Evolutionary conservation across 1,140 invertebrate genomes (phyloP).

Genomic region (Neoseiulus cucumeris): DNA sequence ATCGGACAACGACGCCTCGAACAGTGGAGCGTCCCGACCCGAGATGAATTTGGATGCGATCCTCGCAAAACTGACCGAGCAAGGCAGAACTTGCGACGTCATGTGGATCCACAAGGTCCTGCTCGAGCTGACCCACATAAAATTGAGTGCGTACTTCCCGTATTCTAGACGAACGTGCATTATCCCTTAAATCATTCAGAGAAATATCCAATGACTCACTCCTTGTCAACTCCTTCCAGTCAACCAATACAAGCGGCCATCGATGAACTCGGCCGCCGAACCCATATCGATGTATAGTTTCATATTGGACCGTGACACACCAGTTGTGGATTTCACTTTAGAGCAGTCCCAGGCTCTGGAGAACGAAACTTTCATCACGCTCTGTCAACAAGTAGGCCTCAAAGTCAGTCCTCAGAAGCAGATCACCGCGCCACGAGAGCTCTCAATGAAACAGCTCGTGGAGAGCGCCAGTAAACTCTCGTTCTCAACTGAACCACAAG

Average conservation of each 20-base stretch:
- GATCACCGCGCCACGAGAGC: neutral
- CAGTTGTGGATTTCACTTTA: neutral
- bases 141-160: neutral
- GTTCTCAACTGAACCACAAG: neutral
- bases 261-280: neutral
- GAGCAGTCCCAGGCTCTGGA: neutral
- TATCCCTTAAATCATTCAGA: no score
- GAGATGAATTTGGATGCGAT: neutral
- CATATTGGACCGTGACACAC: neutral
- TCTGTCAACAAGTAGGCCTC: neutral
- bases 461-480: neutral
- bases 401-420: neutral
- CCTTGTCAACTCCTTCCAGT: neutral
- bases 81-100: neutral
- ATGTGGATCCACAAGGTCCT: neutral
- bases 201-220: no score
- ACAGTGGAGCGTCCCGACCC: neutral
- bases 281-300: constrained; percentile 6
- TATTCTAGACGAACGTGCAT: neutral
- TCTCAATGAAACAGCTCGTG: neutral
- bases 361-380: neutral
- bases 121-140: neutral
- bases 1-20: neutral
- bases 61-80: neutral
- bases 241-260: neutral